Percentiles rank a stretch among this genome's conserved stretches.
Conservation (phyloP, 2,797 vertebrate genomes). For the Spinus pinus region DNA sequence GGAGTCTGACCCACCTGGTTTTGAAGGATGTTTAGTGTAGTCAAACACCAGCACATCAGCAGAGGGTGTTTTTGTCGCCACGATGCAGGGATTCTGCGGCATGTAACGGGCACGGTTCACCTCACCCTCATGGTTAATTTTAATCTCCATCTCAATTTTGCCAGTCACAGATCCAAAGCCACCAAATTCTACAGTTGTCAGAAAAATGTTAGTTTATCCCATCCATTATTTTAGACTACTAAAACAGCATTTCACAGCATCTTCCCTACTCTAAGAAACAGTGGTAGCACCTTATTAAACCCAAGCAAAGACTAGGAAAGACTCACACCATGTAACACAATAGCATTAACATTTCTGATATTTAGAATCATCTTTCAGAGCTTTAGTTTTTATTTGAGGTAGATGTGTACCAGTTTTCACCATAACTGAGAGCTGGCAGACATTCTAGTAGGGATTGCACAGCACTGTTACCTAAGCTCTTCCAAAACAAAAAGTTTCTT, state of each 20-base stretch:
- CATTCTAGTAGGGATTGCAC: not conserved
- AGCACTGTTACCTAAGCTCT: not conserved
- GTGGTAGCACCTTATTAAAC: not conserved
- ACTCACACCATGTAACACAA: not conserved
- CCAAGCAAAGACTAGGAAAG: not conserved
- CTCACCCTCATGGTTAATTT: slow-evolving; percentile 95
- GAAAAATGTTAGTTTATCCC: not conserved
- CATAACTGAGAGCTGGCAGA: not conserved
- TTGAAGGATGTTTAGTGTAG: slow-evolving; percentile 88
- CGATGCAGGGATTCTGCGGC: slow-evolving; percentile 91
- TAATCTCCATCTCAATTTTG: slow-evolving; percentile 93
- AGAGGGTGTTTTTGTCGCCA: slow-evolving; percentile 93
- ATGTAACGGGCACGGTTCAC: slow-evolving; percentile 93
- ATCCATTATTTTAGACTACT: not conserved
- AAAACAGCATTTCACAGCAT: not conserved
- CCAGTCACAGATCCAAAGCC: slow-evolving; percentile 93
- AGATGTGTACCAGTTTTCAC: not conserved
- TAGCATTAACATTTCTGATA: not conserved
- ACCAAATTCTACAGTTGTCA: slow-evolving; percentile 82
- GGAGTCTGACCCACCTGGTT: slow-evolving; percentile 80
- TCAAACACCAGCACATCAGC: slow-evolving; percentile 93
- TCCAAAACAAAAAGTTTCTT: not conserved
- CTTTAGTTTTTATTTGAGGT: not conserved
- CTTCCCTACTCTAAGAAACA: not conserved
- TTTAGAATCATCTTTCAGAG: not conserved